phyloP scores from a whole-genome alignment of 2,888 invertebrate species.

The Subacronicta megacephala region DNA sequence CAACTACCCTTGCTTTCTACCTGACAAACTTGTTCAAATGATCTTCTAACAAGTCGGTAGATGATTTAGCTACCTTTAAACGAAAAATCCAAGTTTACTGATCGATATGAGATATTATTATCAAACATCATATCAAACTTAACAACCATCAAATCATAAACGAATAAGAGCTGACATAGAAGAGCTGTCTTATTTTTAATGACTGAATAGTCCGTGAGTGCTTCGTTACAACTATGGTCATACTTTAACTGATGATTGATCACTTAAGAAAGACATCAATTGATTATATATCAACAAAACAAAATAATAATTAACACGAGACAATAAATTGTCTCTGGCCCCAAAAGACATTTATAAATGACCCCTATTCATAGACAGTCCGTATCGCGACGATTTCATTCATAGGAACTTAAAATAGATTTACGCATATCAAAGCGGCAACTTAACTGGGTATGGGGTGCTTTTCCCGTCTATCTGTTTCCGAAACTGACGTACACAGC shows the following conservation, averaged over 20 bases:
- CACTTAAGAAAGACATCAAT: too few species aligned
- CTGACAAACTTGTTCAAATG: conserved; percentile 2
- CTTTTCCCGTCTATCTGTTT: conserved; percentile 71
- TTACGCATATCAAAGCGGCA: conserved; percentile 71
- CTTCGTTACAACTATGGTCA: conserved; percentile 1
- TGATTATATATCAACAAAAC: too few species aligned
- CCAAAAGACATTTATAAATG: conserved; percentile 18
- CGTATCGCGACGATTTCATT: conserved; percentile 68
- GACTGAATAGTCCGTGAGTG: conserved; percentile 9
- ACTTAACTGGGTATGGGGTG: conserved; percentile 60
- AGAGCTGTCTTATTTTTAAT: conserved; percentile 22
- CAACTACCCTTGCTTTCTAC: background rate
- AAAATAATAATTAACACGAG: too few species aligned
- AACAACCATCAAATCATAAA: conserved; percentile 19
- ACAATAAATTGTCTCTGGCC: conserved; percentile 19
- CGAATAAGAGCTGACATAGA: conserved; percentile 2
- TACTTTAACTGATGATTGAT: too few species aligned
- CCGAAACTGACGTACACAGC: conserved; percentile 84
- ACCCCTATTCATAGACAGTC: conserved; percentile 29
- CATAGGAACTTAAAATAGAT: conserved; percentile 74
- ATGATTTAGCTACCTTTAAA: background rate
- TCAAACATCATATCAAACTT: conserved; percentile 12
- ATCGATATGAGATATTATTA: conserved; percentile 9
- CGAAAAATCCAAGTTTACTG: background rate
- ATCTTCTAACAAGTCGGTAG: background rate